Conservation (phyloP, 2,113 vertebrate genomes). For the Progne subis region DNA sequence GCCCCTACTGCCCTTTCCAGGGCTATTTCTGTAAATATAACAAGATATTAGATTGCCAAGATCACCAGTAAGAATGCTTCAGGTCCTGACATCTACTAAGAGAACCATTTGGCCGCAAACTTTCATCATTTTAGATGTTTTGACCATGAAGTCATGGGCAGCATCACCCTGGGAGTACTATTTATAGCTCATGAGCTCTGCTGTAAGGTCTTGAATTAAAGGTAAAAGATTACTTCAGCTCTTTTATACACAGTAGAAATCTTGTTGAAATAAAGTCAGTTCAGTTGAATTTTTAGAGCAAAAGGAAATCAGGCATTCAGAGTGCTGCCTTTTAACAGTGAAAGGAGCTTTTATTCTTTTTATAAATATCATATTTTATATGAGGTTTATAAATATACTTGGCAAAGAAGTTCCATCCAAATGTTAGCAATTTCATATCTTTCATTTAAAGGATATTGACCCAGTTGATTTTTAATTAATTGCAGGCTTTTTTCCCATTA, state of each 20-base stretch:
- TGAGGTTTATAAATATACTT: conserved; percentile 47
- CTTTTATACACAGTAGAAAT: background rate
- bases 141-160: background rate
- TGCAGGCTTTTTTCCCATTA: conserved; percentile 48
- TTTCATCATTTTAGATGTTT: background rate
- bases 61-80: background rate
- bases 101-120: background rate
- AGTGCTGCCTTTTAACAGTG: background rate
- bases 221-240: background rate
- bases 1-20: background rate
- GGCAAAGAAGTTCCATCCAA: conserved; percentile 32
- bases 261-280: background rate
- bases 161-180: background rate
- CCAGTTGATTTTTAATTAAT: conserved; percentile 61
- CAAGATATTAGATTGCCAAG: background rate
- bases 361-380: conserved; percentile 12
- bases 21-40: background rate
- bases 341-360: conserved; percentile 35
- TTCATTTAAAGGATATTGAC: conserved; percentile 42
- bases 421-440: conserved; percentile 43
- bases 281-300: background rate
- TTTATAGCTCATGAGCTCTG: background rate
- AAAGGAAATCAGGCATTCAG: background rate
- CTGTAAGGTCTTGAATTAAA: background rate
- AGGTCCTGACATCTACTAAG: background rate